Evolutionary conservation across 2,113 vertebrate species (phyloP), one percentile per base, ranked within the genome.

Genomic region (Tretioscincus oriximinensis): DNA sequence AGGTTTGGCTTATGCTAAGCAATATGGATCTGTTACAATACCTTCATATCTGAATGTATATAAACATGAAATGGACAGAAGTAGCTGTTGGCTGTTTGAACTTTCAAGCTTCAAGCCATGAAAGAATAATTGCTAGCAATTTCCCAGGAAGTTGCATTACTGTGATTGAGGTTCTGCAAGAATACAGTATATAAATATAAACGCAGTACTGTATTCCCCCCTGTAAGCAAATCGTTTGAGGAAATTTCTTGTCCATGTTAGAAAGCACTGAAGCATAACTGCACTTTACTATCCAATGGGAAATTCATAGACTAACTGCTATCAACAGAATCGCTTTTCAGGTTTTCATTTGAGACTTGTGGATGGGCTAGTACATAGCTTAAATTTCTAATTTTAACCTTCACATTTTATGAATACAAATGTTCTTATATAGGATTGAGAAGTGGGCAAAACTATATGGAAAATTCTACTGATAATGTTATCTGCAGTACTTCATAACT

Each of bases 171-270:
- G 68, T 81, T 90, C 84, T 84, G 45, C 12, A 72, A 45, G 82
- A 90, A 84, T 81, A 83, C 9, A 60, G 31, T 58, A 58, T 58
- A 58, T 58, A 58, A 58, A 58, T 58, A 58, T 18, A 18, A 18
- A 58, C 54, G 18, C 54, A 58, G 54, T 58, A 58, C 16, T 58
- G 54, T 58, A 18, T 18, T 58, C 54, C 16, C 78, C 76, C 64
- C 82, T 49, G 87, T 49, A 77, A 86, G 75, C 69, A 64, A 85
- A 81, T 90, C 18, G 83, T 90, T 80, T 86, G 63, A 86, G 35
- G 67, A 73, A 85, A 77, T 82, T 74, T 81, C 79, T 76, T 84
- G 65, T 73, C 79, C 81, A 76, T 78, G 87, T 86, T 81, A 65
- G 54, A 88, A 87, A 88, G 31, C 49, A 45, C 1, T 64, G 80